Conservation (phyloP, 2,113 vertebrate species). For the Uria lomvia region DNA sequence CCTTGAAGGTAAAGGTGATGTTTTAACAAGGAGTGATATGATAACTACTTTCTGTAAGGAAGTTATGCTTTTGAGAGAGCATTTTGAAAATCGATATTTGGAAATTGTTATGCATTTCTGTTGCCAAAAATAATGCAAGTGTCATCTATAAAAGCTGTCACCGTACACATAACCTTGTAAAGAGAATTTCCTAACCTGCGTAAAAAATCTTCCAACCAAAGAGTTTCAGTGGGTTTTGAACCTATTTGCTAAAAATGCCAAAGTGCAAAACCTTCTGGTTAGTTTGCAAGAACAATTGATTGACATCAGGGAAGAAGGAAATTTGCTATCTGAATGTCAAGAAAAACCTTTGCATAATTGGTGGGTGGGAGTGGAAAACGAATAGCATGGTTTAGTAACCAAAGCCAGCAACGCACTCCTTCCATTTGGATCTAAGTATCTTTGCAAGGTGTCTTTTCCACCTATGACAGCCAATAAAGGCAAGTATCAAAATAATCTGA, state of each 20-base stretch:
- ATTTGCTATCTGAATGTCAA: neutral
- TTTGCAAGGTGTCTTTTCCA: neutral
- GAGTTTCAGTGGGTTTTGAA: neutral
- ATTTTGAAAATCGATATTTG: neutral
- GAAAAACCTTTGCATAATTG: neutral
- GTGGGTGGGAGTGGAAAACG: neutral
- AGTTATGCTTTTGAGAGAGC: neutral
- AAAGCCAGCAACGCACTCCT: neutral
- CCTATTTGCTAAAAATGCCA: fast-evolving
- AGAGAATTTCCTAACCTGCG: neutral
- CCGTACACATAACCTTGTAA: neutral
- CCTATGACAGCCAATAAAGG: neutral
- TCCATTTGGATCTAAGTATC: neutral
- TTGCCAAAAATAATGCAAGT: neutral
- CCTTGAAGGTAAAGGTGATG: neutral
- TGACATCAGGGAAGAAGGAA: neutral
- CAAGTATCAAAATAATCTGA: neutral
- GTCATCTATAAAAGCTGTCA: neutral
- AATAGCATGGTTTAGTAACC: neutral
- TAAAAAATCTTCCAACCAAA: neutral
- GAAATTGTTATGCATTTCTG: neutral
- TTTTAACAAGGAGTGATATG: neutral
- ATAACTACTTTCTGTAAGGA: neutral
- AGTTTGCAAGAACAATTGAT: neutral
- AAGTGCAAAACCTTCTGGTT: neutral